Conservation (phyloP, 64 coral and sea anemone genomes). For the Hydrozoanthus tunicans region DNA sequence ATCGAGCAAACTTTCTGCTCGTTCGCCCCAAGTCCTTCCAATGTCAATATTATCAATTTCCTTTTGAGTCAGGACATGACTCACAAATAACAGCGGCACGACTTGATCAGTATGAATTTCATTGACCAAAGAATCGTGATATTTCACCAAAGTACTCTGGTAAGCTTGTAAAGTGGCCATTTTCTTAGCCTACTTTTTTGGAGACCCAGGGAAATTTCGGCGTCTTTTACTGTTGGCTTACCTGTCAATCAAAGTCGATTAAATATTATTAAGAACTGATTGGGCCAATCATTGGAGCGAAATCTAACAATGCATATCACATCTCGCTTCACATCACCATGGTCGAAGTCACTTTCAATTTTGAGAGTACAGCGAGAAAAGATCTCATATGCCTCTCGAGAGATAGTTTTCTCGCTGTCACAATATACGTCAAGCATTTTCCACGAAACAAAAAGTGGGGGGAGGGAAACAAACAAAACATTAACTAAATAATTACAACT, state of each 20-base stretch:
- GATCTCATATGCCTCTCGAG: not conserved
- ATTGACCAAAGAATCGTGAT: slow-evolving; percentile 72
- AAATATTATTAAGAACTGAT: slow-evolving; percentile 50
- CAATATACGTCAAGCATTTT: not conserved
- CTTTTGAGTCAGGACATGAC: slow-evolving; percentile 71
- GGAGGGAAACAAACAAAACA: not conserved
- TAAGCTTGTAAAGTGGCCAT: slow-evolving; percentile 83
- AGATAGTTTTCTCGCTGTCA: not conserved
- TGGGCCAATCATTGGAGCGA: slow-evolving; percentile 34
- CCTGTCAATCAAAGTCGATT: slow-evolving; percentile 82
- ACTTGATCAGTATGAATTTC: slow-evolving; percentile 79
- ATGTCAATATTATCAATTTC: slow-evolving; percentile 94
- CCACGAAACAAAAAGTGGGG: not conserved
- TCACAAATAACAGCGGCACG: slow-evolving; percentile 70
- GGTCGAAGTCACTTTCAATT: slow-evolving; percentile 17
- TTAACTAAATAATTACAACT: not conserved
- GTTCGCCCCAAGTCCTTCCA: slow-evolving; percentile 69
- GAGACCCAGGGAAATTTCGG: slow-evolving; percentile 30
- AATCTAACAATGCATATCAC: slow-evolving; percentile 59
- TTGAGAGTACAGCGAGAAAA: not conserved
- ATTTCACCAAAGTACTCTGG: slow-evolving; percentile 82
- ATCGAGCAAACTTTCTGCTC: slow-evolving; percentile 78
- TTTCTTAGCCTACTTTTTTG: slow-evolving; percentile 20
- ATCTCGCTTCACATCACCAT: slow-evolving; percentile 36
- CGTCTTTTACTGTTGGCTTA: slow-evolving; percentile 72